A percentile compares a stretch with the other conserved stretches of the same genome.
phyloP scores from a whole-genome alignment of 2,797 vertebrate genomes.

The Thamnophis elegans region DNA sequence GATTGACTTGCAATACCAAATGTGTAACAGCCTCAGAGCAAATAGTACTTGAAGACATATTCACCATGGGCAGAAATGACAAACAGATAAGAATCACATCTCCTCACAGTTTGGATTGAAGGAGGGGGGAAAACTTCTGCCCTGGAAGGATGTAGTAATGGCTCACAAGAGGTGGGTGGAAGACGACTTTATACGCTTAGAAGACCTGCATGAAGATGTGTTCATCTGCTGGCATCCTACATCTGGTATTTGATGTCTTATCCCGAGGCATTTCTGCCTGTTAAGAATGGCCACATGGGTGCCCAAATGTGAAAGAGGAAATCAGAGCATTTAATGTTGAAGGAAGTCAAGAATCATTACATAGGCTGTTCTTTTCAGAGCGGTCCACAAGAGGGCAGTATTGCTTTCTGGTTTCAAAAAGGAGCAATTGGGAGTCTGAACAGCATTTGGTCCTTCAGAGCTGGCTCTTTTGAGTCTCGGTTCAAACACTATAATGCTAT shows the following conservation, averaged over 20 bases:
- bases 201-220: background rate
- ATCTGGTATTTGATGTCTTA: background rate
- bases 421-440: background rate
- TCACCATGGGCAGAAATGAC: background rate
- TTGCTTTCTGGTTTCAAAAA: constrained; percentile 21
- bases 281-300: fast-evolving
- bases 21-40: background rate
- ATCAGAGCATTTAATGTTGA: constrained; percentile 5
- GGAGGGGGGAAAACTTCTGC: background rate
- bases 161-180: background rate
- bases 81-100: background rate
- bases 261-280: background rate
- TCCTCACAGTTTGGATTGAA: background rate
- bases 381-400: background rate
- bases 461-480: background rate
- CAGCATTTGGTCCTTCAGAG: background rate
- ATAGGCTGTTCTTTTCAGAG: background rate
- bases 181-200: background rate
- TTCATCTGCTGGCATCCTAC: background rate
- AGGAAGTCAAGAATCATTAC: background rate
- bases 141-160: background rate
- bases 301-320: background rate
- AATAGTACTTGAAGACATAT: background rate
- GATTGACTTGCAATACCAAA: constrained; percentile 5
- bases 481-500: background rate